These are phyloP conservation scores for Sipha flava DNA, from an alignment of 1,140 invertebrate species.

Conservation along the genomic window DNA sequence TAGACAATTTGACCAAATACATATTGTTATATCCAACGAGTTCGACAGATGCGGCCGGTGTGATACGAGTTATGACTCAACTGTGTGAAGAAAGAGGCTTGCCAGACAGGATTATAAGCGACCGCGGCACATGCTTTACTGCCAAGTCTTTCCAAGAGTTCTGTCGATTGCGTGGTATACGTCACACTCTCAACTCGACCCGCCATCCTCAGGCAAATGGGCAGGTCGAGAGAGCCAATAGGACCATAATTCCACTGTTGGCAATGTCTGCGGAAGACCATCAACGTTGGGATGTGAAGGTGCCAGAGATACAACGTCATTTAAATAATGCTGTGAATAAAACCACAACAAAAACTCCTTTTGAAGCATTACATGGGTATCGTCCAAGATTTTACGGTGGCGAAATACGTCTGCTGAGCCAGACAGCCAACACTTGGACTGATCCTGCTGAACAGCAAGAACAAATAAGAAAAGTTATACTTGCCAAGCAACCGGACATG, in stretches of 20 bases:
- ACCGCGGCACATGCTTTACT: background rate
- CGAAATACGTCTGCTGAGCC: background rate
- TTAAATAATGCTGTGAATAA: background rate
- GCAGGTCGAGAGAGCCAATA: background rate
- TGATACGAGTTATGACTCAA: background rate
- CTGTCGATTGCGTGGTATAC: background rate
- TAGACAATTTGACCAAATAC: constrained; percentile 2
- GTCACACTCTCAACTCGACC: background rate
- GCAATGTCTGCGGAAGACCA: background rate
- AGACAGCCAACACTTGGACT: background rate
- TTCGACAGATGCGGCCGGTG: background rate
- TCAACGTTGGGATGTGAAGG: background rate
- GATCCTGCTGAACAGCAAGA: background rate
- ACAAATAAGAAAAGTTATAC: background rate
- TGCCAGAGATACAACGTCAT: background rate
- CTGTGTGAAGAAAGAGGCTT: background rate
- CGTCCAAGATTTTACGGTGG: background rate
- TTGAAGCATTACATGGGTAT: constrained; percentile 1
- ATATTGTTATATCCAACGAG: background rate
- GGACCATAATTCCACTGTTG: background rate
- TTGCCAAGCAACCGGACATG: background rate
- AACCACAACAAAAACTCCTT: background rate
- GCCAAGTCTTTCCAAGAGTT: background rate
- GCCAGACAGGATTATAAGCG: background rate
- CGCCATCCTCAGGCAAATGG: background rate